phyloP scores from a whole-genome alignment of 1,140 invertebrate species.

The Aphidius gifuensis region DNA sequence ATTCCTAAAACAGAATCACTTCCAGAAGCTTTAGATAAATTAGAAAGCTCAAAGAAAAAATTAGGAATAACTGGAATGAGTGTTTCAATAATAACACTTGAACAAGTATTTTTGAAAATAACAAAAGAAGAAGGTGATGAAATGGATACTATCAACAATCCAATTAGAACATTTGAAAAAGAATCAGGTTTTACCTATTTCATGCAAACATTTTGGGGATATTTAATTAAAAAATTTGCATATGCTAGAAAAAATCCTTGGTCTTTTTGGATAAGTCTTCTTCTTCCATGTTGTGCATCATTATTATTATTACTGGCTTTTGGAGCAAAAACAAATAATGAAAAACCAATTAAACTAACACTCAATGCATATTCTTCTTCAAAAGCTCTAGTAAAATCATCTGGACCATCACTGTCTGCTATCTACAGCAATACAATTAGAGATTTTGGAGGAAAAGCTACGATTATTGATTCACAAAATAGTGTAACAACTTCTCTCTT shows the following conservation, averaged over 20 bases:
- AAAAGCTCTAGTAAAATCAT: conserved; percentile 34
- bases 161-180: conserved; percentile 32
- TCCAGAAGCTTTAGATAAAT: conserved; percentile 60
- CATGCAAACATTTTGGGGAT: conserved; percentile 37
- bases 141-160: conserved; percentile 32
- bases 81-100: conserved; percentile 77
- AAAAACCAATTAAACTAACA: conserved; percentile 2
- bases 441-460: conserved; percentile 22
- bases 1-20: conserved; percentile 56
- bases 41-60: conserved; percentile 61
- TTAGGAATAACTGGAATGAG: conserved; percentile 74
- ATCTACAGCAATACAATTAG: conserved; percentile 32
- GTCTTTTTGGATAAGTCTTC: conserved; percentile 34
- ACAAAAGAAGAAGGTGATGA: conserved; percentile 40
- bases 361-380: conserved; percentile 26
- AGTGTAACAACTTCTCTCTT: conserved; percentile 35
- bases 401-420: conserved; percentile 27
- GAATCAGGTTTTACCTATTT: conserved; percentile 34
- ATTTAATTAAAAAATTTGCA: conserved; percentile 42
- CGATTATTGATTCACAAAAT: conserved; percentile 6
- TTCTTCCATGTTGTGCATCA: conserved; percentile 39
- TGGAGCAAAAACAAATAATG: conserved; percentile 21
- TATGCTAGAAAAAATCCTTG: conserved; percentile 42
- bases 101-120: conserved; percentile 77
- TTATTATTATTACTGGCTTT: conserved; percentile 42